Evolutionary conservation across 2,113 vertebrate genomes (phyloP).

Genomic region (Brachyistius frenatus): DNA sequence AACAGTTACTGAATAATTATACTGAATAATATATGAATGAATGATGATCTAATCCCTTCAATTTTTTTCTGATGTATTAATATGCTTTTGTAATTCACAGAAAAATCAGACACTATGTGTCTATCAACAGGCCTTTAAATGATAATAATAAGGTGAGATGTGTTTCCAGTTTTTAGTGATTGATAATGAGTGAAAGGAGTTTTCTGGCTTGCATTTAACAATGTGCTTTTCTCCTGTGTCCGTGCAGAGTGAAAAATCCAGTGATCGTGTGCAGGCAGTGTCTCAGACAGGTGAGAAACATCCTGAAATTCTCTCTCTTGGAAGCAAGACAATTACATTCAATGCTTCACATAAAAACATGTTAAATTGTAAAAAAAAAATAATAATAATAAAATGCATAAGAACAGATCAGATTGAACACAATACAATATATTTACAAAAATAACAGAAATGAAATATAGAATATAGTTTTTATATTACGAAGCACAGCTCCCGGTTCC

Average conservation of each 20-base stretch:
- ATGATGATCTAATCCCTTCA: neutral
- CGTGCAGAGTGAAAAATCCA: constrained; percentile 88
- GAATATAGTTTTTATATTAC: constrained; percentile 22
- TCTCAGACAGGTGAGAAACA: constrained; percentile 90
- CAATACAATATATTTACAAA: too few relatives aligned
- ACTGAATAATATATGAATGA: neutral
- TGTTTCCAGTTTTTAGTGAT: constrained; percentile 19
- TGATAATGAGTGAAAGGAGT: constrained; percentile 1
- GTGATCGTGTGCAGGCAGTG: constrained; percentile 92
- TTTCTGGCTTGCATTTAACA: constrained; percentile 2
- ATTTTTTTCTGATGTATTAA: constrained; percentile 12
- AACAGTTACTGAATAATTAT: neutral
- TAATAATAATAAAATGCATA: too few relatives aligned
- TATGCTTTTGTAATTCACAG: constrained; percentile 84
- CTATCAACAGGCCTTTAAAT: constrained; percentile 95
- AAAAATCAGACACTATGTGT: constrained; percentile 99
- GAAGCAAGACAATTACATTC: too few relatives aligned
- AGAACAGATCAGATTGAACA: too few relatives aligned
- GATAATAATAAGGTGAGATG: constrained; percentile 93
- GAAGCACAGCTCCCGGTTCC: constrained; percentile 3
- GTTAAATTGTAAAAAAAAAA: too few relatives aligned
- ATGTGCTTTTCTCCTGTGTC: constrained; percentile 54
- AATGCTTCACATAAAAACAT: too few relatives aligned
- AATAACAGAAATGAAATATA: neutral
- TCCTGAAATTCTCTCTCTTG: neutral